Conservation (phyloP, 2,113 vertebrate genomes). For the Eira barbara region DNA sequence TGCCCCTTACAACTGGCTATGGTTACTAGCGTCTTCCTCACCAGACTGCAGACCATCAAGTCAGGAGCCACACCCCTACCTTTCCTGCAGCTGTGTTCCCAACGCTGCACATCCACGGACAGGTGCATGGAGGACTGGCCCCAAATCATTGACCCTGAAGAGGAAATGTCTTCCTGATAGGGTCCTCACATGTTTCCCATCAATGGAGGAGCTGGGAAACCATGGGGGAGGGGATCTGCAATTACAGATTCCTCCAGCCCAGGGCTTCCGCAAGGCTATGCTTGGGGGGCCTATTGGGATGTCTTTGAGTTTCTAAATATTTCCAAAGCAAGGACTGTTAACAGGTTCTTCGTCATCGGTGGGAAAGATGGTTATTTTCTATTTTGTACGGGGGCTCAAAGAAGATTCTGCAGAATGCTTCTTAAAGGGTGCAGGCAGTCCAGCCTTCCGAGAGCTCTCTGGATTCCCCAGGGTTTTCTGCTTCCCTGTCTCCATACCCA, state of each 20-base stretch:
- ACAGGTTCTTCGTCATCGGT: background rate
- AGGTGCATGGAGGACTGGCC: background rate
- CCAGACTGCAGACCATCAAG: background rate
- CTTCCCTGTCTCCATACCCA: background rate
- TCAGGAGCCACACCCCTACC: background rate
- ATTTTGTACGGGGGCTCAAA: background rate
- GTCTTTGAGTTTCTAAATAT: background rate
- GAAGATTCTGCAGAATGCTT: background rate
- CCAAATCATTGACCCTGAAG: background rate
- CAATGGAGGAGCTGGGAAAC: background rate
- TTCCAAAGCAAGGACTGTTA: background rate
- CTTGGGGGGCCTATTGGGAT: background rate
- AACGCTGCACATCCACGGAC: background rate
- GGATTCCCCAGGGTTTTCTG: background rate
- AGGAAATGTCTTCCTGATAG: background rate
- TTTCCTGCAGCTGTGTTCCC: background rate
- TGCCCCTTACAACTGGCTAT: background rate
- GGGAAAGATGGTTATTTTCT: background rate
- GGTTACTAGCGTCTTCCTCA: background rate
- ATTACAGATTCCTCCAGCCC: background rate
- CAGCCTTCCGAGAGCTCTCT: background rate
- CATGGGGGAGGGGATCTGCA: background rate
- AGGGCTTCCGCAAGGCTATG: background rate
- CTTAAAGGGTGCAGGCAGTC: background rate
- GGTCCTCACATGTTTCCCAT: background rate